Percentiles rank a stretch among this genome's conserved stretches.
phyloP scores from a whole-genome alignment of 2,888 invertebrate species.

The Heliconius erato region DNA sequence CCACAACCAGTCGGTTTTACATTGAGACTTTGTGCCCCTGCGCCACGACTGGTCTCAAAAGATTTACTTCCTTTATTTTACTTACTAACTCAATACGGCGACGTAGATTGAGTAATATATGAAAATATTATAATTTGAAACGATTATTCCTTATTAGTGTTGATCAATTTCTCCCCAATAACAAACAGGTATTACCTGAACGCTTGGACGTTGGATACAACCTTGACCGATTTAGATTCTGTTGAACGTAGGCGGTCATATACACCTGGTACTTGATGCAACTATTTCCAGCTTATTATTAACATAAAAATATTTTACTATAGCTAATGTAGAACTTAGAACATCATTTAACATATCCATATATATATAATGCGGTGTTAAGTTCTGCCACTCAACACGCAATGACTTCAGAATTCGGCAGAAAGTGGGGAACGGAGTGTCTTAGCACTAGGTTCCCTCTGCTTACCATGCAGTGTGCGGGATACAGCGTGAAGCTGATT shows the following conservation, averaged over 20 bases:
- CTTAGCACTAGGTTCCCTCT: too few relatives aligned
- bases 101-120: background rate
- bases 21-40: too few relatives aligned
- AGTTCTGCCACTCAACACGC: too few relatives aligned
- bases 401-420: too few relatives aligned
- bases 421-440: too few relatives aligned
- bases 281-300: background rate
- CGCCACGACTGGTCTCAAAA: too few relatives aligned
- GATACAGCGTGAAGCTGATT: too few relatives aligned
- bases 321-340: background rate
- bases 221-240: slow-evolving; percentile 58
- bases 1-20: too few relatives aligned
- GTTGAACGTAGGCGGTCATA: slow-evolving; percentile 29
- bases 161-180: slow-evolving; percentile 11
- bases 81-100: background rate
- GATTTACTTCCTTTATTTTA: background rate
- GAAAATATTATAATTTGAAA: background rate
- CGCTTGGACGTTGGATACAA: slow-evolving; percentile 33
- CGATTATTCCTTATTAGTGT: background rate
- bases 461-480: too few relatives aligned
- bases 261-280: slow-evolving; percentile 27
- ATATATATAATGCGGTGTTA: too few relatives aligned
- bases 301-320: background rate
- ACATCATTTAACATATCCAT: background rate
- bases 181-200: slow-evolving; percentile 25